Evolutionary conservation across 2,797 vertebrate genomes (phyloP).

Genomic region (Helostoma temminkii): DNA sequence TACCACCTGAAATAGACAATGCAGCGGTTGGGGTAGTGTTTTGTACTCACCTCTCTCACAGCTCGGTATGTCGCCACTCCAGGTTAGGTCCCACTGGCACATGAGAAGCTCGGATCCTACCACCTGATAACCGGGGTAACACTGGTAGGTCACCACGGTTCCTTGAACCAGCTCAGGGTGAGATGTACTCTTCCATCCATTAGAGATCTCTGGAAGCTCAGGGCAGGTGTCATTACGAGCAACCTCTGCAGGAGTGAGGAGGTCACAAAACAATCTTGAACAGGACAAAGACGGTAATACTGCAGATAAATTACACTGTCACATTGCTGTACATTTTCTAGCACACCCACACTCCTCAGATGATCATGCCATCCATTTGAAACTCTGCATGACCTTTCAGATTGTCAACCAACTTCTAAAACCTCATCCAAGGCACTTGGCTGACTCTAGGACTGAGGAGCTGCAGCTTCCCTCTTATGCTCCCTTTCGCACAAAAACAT

Average conservation of each 20-base stretch:
- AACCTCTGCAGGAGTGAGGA: constrained; percentile 85
- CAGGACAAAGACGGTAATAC: too few species aligned
- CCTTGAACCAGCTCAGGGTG: constrained; percentile 94
- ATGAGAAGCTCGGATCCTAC: constrained; percentile 91
- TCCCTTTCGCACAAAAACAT: too few species aligned
- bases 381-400: too few species aligned
- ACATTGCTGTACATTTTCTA: too few species aligned
- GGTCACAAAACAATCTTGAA: too few species aligned
- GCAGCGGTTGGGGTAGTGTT: not conserved
- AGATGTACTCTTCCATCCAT: constrained; percentile 94
- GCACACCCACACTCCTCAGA: too few species aligned
- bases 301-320: too few species aligned
- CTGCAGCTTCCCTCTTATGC: too few species aligned
- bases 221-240: constrained; percentile 96
- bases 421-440: too few species aligned
- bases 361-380: too few species aligned
- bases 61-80: constrained; percentile 93
- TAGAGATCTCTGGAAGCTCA: constrained; percentile 93
- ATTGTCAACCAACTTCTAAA: too few species aligned
- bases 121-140: constrained; percentile 94
- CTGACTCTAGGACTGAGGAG: too few species aligned
- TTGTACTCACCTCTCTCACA: constrained; percentile 90
- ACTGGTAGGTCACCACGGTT: constrained; percentile 95
- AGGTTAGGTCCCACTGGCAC: constrained; percentile 98
- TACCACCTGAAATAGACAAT: not conserved